Evolutionary conservation across 2,888 invertebrate genomes (phyloP).

Genomic region (Cabera pusaria): DNA sequence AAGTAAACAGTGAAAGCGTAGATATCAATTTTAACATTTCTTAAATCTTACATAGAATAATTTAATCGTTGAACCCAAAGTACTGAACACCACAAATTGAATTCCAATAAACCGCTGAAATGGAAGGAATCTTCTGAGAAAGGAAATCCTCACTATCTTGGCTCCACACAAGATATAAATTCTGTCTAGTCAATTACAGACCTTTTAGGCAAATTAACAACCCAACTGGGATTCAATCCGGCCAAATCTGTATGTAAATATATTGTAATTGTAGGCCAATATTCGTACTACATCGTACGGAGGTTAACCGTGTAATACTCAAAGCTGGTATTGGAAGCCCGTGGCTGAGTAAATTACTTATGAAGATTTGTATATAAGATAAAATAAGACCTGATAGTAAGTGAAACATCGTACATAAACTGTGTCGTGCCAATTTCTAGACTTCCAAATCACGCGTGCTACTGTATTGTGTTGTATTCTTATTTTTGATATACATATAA

Average conservation of each 20-base stretch:
- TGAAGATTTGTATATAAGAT: too few relatives aligned
- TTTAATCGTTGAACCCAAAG: too few relatives aligned
- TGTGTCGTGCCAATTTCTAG: too few relatives aligned
- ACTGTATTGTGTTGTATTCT: too few relatives aligned
- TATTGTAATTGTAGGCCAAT: constrained; percentile 74
- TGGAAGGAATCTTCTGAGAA: constrained; percentile 2
- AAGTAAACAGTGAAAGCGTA: too few relatives aligned
- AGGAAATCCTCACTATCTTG: constrained; percentile 12
- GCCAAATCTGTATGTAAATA: constrained; percentile 79
- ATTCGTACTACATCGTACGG: constrained; percentile 53
- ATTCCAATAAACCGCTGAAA: background rate
- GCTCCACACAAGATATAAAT: constrained; percentile 50
- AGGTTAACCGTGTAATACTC: constrained; percentile 8
- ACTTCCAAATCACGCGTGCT: too few relatives aligned
- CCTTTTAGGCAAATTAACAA: constrained; percentile 80
- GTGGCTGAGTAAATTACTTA: constrained; percentile 2
- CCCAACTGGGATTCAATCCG: constrained; percentile 69
- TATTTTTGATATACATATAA: too few relatives aligned
- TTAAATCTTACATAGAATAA: too few relatives aligned
- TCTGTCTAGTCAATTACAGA: constrained; percentile 68
- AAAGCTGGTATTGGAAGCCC: constrained; percentile 2
- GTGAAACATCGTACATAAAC: too few relatives aligned
- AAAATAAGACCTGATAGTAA: too few relatives aligned
- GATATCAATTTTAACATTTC: too few relatives aligned
- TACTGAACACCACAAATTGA: background rate